Evolutionary conservation across 1,140 invertebrate species (phyloP), one percentile per base, ranked within the genome.

Genomic region (Heliconius hewitsoni): DNA sequence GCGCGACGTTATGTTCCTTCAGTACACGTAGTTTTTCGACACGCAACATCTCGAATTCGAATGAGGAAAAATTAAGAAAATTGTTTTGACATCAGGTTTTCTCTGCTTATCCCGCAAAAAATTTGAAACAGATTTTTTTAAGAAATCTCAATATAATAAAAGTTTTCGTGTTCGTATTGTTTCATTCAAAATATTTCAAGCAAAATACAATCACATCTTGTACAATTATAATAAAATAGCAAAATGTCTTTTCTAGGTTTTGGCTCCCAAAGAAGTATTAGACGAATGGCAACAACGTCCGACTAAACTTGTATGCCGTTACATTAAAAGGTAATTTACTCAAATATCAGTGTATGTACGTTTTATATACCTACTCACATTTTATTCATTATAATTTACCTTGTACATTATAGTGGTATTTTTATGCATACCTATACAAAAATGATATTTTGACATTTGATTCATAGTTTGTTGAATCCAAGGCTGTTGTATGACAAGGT

Each of bases 281-380:
- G 96, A 98, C 81, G 98, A 99, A 88, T 99, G 98, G 97, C 98
- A 99, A 91, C 95, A 97, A 76, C 96, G 99, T 84, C 99, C 99
- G 1, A 98, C 99, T 87, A 96, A 96, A 84, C 95, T 99, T 30
- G 97, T 99, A 0, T 96, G 97, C 4, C 96, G 97, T 55, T 99
- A 98, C 89, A 99, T 99, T 96, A 97, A 91, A 96, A 96, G 91
- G 96, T 93, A 85, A 60, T 60, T 60, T n/a, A 60, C n/a, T 60
- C 9, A 23, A 11, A n/a, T 3, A 57, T 23, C 5, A n/a, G 0
- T 57, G 3, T 18, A 52, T 52, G 50, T 52, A 52, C 16, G 50
- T 52, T 52, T n/a, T 30, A 66, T 13, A 3, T 27, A 8, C 6
- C 6, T 66, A 30, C 9, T 66, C 27, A 30, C 23, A 66, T 66